Evolutionary conservation across 2,113 vertebrate genomes (phyloP), one percentile per base, ranked within the genome.

Genomic region (Hiodon alosoides): DNA sequence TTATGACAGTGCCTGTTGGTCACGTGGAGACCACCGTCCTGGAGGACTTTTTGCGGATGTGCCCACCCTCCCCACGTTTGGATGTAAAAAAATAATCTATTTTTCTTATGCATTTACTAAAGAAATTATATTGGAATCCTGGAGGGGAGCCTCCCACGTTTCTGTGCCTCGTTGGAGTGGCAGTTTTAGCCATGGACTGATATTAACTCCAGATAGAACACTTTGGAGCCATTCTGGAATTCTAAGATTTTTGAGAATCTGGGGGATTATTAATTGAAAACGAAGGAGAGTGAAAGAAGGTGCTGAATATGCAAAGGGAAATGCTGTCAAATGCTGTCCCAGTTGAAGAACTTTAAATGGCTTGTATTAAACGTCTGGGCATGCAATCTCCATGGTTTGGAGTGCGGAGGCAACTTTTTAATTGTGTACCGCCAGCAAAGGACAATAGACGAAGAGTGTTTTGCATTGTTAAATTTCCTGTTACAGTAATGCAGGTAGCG

Each of bases 231-330:
- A 71, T 83, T 83, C 78, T 14, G 70, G 86, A 85, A 75, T 76
- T 82, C 64, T 10, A 77, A 53, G 62, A 61, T 81, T 87, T 74
- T 82, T 78, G 80, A 82, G 83, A 83, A 85, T 80, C 81, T 72
- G 67, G 48, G 71, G 73, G 68, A 64, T 66, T 65, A 59, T 71
- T 67, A 64, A 75, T 62, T 55, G 52, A 77, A 73, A 82, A 8
- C 50, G 48, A 72, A 55, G 75, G 48, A 61, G 67, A 74, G 51
- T 31, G 67, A 70, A 47, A 70, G 55, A 66, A 72, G 71, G 77
- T n/a, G 69, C 69, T 73, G 59, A 74, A 87, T 72, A 81, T 72
- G 83, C 74, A 90, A 91, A 90, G 87, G 89, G 87, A 88, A 88
- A 79, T 81, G 31, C 31, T 31, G 31, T 86, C 61, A 76, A 82